These are phyloP conservation scores for Tridacna crocea DNA, from an alignment of 2,888 invertebrate species.

Conservation along the genomic window DNA sequence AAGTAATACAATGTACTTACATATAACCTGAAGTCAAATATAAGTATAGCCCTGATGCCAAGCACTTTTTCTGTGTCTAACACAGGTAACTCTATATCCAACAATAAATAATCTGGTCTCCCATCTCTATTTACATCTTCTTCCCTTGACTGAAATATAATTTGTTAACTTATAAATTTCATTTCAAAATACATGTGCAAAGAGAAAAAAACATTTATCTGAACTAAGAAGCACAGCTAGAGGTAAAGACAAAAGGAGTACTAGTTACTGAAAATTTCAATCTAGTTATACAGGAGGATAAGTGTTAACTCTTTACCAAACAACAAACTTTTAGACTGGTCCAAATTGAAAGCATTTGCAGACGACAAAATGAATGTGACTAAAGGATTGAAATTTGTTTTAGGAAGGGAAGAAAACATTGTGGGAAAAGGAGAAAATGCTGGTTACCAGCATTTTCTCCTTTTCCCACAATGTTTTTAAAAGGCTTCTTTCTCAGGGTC, in stretches of 20 bases:
- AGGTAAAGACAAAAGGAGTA: too few species aligned
- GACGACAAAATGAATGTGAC: too few species aligned
- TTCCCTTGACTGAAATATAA: conserved; percentile 87
- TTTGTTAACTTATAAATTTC: neutral
- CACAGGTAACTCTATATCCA: conserved; percentile 87
- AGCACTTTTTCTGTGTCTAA: conserved; percentile 85
- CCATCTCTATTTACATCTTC: conserved; percentile 88
- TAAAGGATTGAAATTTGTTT: too few species aligned
- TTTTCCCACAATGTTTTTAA: neutral
- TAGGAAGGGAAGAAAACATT: neutral
- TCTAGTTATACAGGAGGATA: too few species aligned
- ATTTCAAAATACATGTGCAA: neutral
- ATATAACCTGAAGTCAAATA: conserved; percentile 86
- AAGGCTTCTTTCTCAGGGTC: neutral
- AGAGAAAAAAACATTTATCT: too few species aligned
- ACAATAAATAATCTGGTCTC: conserved; percentile 87
- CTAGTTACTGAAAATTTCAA: too few species aligned
- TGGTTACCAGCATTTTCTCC: neutral
- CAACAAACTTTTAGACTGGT: too few species aligned
- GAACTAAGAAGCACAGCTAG: too few species aligned
- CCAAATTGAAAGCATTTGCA: too few species aligned
- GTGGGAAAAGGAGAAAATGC: neutral
- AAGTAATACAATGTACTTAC: conserved; percentile 84
- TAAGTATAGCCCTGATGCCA: conserved; percentile 86
- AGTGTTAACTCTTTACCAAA: too few species aligned